Base-by-base conservation (phyloP, 2,888 invertebrate genomes). In the Cephalotes varians region DNA sequence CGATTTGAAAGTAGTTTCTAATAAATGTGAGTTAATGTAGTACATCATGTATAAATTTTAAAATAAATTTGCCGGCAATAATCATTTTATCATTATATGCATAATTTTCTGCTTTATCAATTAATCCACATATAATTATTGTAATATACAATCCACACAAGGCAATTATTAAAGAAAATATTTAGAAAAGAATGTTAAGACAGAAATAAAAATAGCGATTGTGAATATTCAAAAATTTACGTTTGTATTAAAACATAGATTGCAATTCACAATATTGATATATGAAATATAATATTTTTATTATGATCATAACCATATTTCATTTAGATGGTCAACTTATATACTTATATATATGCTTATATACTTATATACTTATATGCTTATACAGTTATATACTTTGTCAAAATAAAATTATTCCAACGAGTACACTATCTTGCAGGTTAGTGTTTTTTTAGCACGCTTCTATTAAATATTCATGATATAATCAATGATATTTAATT, bases 11-110 rank as follows among this genome's bases (percentile, higher is more conserved):
- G 91, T 92, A 92, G 89, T 89, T 92, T 91, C 88, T 86, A 89
- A 92, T 91, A 83, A 91, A 92, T 92, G 91, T 92, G 92, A 92
- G 91, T 93, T 91, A 91, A 91, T 93, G 91, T 93, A 93, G 90
- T 83, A 91, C 91, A 90, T 89, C 90, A 88, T 93, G 92, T 93
- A 92, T 92, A 93, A 93, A 93, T 91, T 90, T 90, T 84, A 90
- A 89, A 93, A 93, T 92, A 92, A 93, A 93, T 92, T 89, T 91
- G 88, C 87, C 90, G 87, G 90, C 87, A 88, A 90, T 90, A 90
- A 90, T 84, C 83, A 84, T 86, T 87, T 86, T 86, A 87, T 67
- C 56, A 87, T 62, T 44, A 84, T 47, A 15, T 31, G 34, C 12
- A 37, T 44, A 37, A 62, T 21, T 51, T 69, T 56, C 60, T 51